Conservation (phyloP, 2,797 vertebrate species). For the Amblyraja radiata region DNA sequence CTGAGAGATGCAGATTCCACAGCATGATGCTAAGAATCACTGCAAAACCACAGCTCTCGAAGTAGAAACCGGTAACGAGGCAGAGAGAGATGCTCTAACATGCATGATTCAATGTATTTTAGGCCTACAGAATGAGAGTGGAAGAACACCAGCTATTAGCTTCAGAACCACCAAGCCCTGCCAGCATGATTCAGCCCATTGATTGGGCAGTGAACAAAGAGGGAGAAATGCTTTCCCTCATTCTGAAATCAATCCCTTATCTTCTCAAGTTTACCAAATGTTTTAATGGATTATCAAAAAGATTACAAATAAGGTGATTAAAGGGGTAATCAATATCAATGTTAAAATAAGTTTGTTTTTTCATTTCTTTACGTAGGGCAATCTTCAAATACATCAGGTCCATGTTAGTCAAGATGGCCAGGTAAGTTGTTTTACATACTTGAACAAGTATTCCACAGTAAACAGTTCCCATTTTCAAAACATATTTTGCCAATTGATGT, state of each 20-base stretch:
- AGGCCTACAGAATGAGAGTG: no score
- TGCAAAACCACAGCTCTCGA: no score
- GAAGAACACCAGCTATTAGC: no score
- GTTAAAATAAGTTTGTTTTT: neutral
- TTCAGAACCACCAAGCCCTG: no score
- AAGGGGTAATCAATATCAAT: neutral
- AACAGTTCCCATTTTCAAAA: neutral
- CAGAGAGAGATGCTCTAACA: no score
- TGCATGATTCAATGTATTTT: no score
- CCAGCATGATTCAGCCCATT: no score
- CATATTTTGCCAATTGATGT: neutral
- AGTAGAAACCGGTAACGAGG: no score
- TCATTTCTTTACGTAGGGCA: constrained; percentile 69
- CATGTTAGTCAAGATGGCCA: constrained; percentile 97
- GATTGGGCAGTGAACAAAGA: neutral
- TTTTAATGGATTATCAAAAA: neutral
- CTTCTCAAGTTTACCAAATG: neutral
- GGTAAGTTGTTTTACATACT: constrained; percentile 62
- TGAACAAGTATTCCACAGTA: neutral
- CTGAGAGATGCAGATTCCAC: no score
- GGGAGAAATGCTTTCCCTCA: neutral
- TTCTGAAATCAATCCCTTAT: neutral
- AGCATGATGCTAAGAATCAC: no score
- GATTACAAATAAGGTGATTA: neutral
- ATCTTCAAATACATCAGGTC: constrained; percentile 95